Percentiles rank a stretch among this genome's conserved stretches.
Conservation (phyloP, 2,888 invertebrate species). For the Theretra japonica region DNA sequence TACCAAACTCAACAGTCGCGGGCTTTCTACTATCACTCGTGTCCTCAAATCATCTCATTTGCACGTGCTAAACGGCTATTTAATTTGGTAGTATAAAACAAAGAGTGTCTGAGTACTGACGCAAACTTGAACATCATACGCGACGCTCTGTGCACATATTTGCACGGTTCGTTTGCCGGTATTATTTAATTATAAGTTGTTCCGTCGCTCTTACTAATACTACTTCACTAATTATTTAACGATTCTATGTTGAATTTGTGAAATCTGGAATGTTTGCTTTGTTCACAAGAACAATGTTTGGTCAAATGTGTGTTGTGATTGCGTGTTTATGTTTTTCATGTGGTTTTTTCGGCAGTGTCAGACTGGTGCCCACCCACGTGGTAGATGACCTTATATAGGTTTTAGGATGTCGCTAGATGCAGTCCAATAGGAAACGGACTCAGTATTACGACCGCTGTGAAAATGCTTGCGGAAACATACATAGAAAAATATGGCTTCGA, state of each 20-base stretch:
- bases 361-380: no score
- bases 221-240: neutral
- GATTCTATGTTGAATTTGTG: neutral
- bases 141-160: constrained; percentile 4
- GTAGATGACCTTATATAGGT: no score
- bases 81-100: constrained; percentile 19
- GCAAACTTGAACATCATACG: constrained; percentile 19
- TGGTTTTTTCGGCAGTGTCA: neutral
- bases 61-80: neutral
- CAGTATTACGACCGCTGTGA: no score
- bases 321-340: no score
- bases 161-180: neutral
- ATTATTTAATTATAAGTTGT: constrained; percentile 8
- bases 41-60: neutral
- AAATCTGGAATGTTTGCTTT: neutral
- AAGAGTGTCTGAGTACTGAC: neutral
- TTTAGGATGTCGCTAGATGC: no score
- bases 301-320: neutral
- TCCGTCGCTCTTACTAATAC: neutral
- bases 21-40: neutral
- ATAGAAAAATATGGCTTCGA: no score
- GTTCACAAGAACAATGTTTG: neutral
- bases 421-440: no score
- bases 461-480: no score
- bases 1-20: neutral